Evolutionary conservation across 2,888 invertebrate species (phyloP).

Genomic region (Muschampia plurimacula): DNA sequence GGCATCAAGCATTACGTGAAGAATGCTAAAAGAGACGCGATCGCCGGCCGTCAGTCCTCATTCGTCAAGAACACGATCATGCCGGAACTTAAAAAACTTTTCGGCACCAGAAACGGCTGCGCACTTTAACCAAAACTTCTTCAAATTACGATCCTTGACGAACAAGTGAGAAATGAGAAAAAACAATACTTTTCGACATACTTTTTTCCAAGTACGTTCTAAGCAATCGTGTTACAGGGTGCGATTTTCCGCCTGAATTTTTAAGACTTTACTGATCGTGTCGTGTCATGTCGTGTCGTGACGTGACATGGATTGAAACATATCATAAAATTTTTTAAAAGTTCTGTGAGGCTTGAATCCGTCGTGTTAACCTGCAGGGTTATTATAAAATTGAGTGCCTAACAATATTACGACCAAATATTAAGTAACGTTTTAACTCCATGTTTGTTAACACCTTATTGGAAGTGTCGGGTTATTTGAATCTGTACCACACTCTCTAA

Average conservation of each 20-base stretch:
- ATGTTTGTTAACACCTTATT: conserved; percentile 17
- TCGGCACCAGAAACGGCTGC: conserved; percentile 92
- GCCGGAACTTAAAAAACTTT: conserved; percentile 94
- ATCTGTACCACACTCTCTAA: background rate
- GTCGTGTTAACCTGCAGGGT: conserved; percentile 43
- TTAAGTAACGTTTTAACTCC: conserved; percentile 24
- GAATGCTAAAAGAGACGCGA: conserved; percentile 90
- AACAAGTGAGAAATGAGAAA: background rate
- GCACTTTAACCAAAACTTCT: conserved; percentile 85
- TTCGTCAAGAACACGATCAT: conserved; percentile 92
- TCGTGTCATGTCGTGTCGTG: conserved; percentile 36
- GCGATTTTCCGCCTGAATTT: conserved; percentile 59
- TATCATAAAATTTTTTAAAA: conserved; percentile 61
- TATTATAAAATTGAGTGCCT: conserved; percentile 31
- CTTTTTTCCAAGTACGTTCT: conserved; percentile 27
- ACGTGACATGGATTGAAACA: conserved; percentile 59
- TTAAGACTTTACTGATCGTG: conserved; percentile 53
- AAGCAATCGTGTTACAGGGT: conserved; percentile 55
- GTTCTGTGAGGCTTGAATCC: conserved; percentile 49
- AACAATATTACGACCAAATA: conserved; percentile 27
- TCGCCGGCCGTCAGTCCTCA: conserved; percentile 91
- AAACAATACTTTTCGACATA: conserved; percentile 30
- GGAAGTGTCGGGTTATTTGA: background rate
- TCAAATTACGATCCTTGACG: background rate
- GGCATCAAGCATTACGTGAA: conserved; percentile 94